Base-by-base conservation (phyloP, 2,113 vertebrate species). In the Podocnemis expansa region DNA sequence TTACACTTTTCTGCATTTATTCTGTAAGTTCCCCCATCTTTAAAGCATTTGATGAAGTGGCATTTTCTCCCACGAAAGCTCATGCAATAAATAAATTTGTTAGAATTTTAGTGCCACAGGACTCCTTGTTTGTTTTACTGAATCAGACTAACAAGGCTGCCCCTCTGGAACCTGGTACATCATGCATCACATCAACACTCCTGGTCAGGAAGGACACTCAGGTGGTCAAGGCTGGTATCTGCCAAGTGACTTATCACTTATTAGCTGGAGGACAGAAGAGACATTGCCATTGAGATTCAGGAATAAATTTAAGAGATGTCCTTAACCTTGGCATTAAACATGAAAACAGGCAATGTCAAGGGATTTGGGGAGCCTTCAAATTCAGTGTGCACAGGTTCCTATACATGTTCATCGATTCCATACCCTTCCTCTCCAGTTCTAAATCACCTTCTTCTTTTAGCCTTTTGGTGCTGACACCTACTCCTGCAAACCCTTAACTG, bases 401-500 rank as follows among this genome's bases (percentile, higher is more conserved):
- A 60, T 6, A 58, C 76, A 70, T 43, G 13, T n/a, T 89, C n/a
- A 87, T 82, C 10, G 85, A 89, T 41, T 6, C 6, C 19, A 12
- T 54, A 78, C 38, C 2, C 24, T 52, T 82, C 24, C 19, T 6
- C 89, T 87, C 56, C 25, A 43, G 14, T 29, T 43, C 43, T 0
- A 2, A 70, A 80, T 76, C 4, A 81, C 41, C 55, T 38, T 49
- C 31, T 91, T 78, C 86, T 81, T 52, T 43, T 94, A 92, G 38
- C 4, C 4, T 22, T 79, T 86, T 49, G 94, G 9, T 5, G 24
- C 51, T 85, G 52, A 79, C 73, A 16, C 29, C 29, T 5, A 41
- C n/a, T 79, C 67, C 56, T 84, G 38, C 6, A 87, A 2, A 27
- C 80, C 45, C 19, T 14, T 0, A 0, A 45, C 45, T 80, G 27